phyloP scores from a whole-genome alignment of 2,888 invertebrate genomes.

The Chelonus formosanus region DNA sequence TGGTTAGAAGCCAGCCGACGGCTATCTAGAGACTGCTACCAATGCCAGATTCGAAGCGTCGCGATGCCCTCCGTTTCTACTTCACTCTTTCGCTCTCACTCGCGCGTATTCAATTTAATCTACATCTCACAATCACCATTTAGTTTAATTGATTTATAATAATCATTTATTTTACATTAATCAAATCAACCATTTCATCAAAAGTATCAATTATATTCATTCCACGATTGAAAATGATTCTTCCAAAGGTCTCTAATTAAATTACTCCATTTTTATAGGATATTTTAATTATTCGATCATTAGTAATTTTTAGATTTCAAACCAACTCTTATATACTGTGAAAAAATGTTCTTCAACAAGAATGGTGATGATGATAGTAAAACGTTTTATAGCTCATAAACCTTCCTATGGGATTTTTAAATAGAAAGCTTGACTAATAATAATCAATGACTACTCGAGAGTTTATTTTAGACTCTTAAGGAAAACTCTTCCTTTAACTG shows the following conservation, averaged over 20 bases:
- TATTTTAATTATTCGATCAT: too few species aligned
- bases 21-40: constrained; percentile 65
- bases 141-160: background rate
- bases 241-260: too few species aligned
- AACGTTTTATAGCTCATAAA: too few species aligned
- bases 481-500: constrained; percentile 5
- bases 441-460: constrained; percentile 45
- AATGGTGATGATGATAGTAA: too few species aligned
- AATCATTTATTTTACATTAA: too few species aligned
- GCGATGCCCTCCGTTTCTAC: constrained; percentile 53
- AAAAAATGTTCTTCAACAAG: too few species aligned
- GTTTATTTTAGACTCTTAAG: constrained; percentile 16
- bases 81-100: constrained; percentile 39
- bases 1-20: constrained; percentile 63
- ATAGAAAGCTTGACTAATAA: constrained; percentile 49
- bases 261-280: too few species aligned
- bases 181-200: too few species aligned
- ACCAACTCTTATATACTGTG: too few species aligned
- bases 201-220: too few species aligned
- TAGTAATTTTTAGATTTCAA: too few species aligned
- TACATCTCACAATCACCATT: background rate
- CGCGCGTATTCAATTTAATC: constrained; percentile 34
- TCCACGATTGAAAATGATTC: too few species aligned
- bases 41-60: constrained; percentile 60
- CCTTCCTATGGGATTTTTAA: constrained; percentile 23